Percentiles rank a stretch among this genome's conserved stretches.
Conservation (phyloP, 1,140 invertebrate genomes). For the Eupeodes corollae region DNA sequence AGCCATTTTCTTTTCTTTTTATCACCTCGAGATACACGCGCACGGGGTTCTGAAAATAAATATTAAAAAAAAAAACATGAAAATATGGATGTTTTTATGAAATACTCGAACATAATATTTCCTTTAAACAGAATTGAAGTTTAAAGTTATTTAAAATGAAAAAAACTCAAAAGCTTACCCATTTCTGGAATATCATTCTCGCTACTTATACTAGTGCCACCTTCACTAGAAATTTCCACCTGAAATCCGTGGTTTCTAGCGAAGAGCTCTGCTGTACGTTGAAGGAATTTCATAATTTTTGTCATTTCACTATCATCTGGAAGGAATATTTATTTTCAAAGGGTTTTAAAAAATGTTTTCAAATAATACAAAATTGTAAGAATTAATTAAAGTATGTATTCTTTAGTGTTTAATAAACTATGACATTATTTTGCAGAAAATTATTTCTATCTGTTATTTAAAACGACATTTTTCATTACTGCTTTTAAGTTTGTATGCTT, state of each 20-base stretch:
- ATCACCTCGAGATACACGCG: conserved; percentile 8
- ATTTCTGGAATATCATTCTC: conserved; percentile 20
- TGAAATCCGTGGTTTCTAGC: conserved; percentile 29
- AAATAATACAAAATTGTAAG: not conserved
- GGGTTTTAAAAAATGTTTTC: not conserved
- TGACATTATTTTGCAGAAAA: not conserved
- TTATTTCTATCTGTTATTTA: not conserved
- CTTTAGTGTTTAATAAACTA: not conserved
- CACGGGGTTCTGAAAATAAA: conserved; percentile 13
- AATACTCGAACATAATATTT: not conserved
- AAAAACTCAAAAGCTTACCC: conserved; percentile 13
- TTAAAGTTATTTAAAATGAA: not conserved
- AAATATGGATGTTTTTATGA: not conserved
- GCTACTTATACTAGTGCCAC: conserved; percentile 17
- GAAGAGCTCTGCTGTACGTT: conserved; percentile 27
- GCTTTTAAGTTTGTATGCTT: not conserved
- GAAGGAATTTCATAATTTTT: conserved; percentile 25
- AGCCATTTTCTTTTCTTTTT: conserved; percentile 26
- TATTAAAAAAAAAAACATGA: not conserved
- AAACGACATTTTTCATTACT: not conserved
- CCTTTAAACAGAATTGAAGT: not conserved
- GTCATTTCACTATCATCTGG: conserved; percentile 26
- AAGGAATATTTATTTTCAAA: conserved; percentile 1
- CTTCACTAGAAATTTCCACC: conserved; percentile 17
- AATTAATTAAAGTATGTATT: not conserved